Conservation (phyloP, 2,113 vertebrate species). For the Hoplias malabaricus region DNA sequence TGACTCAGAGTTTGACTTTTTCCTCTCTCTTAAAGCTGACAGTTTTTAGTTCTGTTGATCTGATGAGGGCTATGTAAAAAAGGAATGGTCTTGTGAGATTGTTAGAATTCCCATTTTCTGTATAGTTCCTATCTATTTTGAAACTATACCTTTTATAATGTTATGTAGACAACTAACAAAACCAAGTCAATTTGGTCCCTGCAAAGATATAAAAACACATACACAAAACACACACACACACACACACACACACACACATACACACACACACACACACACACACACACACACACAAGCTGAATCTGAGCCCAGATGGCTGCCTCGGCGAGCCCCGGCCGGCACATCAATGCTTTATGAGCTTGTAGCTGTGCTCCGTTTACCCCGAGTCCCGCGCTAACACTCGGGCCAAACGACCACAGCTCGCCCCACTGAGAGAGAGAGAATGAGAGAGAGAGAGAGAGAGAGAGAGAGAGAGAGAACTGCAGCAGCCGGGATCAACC, state of each 20-base stretch:
- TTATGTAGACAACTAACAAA: too few species aligned
- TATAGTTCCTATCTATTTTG: too few species aligned
- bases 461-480: background rate
- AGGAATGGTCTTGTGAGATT: too few species aligned
- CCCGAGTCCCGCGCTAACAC: background rate
- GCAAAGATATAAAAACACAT: background rate
- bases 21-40: too few species aligned
- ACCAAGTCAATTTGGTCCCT: too few species aligned
- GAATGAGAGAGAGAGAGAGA: background rate
- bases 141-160: too few species aligned
- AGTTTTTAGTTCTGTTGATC: too few species aligned
- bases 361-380: background rate
- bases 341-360: slow-evolving; percentile 33
- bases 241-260: background rate
- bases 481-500: background rate
- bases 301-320: background rate
- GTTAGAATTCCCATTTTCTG: too few species aligned
- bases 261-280: background rate
- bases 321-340: slow-evolving; percentile 16
- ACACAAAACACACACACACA: background rate
- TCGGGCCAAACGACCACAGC: background rate
- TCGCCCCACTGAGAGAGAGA: background rate
- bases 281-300: background rate
- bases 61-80: too few species aligned
- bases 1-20: too few species aligned